Base-by-base conservation (phyloP, 1,140 invertebrate genomes). In the Ruditapes philippinarum region DNA sequence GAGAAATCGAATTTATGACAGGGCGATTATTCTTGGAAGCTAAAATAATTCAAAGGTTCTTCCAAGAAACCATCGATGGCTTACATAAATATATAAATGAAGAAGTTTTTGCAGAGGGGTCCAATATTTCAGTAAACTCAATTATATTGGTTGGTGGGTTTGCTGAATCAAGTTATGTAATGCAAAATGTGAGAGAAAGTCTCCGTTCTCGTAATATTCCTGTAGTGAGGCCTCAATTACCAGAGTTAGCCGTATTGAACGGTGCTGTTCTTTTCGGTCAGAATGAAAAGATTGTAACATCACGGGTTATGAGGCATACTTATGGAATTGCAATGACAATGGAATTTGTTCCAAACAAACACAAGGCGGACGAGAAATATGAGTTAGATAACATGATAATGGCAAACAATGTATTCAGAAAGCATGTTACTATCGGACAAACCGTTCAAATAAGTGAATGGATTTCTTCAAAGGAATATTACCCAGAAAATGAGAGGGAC, bases 101-200 rank as follows among this genome's bases (percentile, higher is more conserved):
- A n/a, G n/a, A n/a, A n/a, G n/a, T n/a, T n/a, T n/a, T n/a, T n/a
- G 3, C 36, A 0, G 7, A 76, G 17, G 28, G 22, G 36, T 7
- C 19, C 19, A 22, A 76, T 54, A 38, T n/a, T 38, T 49, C 78
- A 17, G 31, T 60, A 14, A 22, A n/a, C n/a, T n/a, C n/a, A n/a
- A n/a, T n/a, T n/a, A n/a, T 80, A 4, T 17, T 62, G 9, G 78
- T 80, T 22, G 78, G 78, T 5, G 78, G 78, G 22, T 80, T 54
- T 28, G 12, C 78, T 33, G 33, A 57, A 40, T 80, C 78, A 4
- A 33, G 40, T n/a, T 60, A 57, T 19, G 14, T 80, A 17, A 57
- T 60, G 22, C 22, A 33, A n/a, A 14, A 4, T 12, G 9, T 80
- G 17, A 12, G 51, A 60, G 31, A 25, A n/a, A 31, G 51, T 5